phyloP scores from a whole-genome alignment of 2,888 invertebrate genomes.

The Conomelus anceps region DNA sequence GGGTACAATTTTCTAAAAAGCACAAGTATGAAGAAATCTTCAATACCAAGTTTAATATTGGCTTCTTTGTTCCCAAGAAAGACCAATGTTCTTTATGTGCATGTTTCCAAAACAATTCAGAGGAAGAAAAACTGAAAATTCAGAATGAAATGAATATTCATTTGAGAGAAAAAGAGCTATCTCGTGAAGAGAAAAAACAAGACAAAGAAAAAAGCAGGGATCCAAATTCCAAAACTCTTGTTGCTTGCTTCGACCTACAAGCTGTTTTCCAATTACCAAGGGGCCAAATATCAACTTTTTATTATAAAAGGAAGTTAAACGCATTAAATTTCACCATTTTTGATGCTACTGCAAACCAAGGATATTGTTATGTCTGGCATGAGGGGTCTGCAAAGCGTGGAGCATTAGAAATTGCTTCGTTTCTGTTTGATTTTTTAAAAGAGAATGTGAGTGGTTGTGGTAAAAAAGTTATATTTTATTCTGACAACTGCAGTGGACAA shows the following conservation, averaged over 20 bases:
- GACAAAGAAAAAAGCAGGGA: no score
- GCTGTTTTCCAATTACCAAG: background rate
- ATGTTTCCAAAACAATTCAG: background rate
- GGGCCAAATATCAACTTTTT: background rate
- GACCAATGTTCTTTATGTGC: background rate
- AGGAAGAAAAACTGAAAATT: background rate
- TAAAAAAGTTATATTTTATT: background rate
- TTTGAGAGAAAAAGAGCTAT: background rate
- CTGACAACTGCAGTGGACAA: background rate
- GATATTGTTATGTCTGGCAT: slow-evolving; percentile 1
- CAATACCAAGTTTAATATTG: background rate
- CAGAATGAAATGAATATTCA: background rate
- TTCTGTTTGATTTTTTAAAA: background rate
- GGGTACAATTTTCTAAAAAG: background rate
- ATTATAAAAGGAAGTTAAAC: background rate
- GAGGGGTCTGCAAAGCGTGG: slow-evolving; percentile 1
- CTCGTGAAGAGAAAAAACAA: background rate
- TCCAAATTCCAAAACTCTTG: background rate
- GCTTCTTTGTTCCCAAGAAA: background rate
- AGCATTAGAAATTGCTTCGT: background rate
- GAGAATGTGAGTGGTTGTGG: no score
- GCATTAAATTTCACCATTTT: slow-evolving; percentile 4
- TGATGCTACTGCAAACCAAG: background rate
- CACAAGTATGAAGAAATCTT: background rate
- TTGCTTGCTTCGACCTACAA: background rate